Conservation (phyloP, 1,140 invertebrate species). For the Phymorhynchus buccinoides region DNA sequence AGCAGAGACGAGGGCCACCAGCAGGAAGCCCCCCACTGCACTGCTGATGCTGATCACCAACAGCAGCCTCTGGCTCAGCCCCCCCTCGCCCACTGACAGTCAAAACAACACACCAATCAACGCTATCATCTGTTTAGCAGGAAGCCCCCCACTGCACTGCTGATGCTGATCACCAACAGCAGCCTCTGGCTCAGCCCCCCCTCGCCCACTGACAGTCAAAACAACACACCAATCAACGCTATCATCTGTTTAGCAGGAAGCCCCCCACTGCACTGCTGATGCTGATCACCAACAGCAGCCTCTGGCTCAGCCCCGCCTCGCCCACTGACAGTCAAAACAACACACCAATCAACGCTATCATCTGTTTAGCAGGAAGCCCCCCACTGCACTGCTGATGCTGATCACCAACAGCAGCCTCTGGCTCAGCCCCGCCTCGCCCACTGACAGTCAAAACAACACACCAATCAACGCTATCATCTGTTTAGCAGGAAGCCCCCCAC, state of each 20-base stretch:
- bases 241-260: too few relatives aligned
- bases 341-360: too few relatives aligned
- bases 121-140: too few relatives aligned
- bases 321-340: too few relatives aligned
- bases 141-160: conserved; percentile 36
- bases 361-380: too few relatives aligned
- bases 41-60: conserved; percentile 27
- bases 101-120: too few relatives aligned
- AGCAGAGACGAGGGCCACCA: conserved; percentile 19
- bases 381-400: conserved; percentile 28
- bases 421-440: too few relatives aligned
- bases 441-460: too few relatives aligned
- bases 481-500: conserved; percentile 37
- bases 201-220: too few relatives aligned
- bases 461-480: too few relatives aligned
- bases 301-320: neutral
- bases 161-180: conserved; percentile 25
- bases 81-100: too few relatives aligned
- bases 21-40: conserved; percentile 34
- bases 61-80: neutral
- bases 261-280: conserved; percentile 34
- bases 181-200: neutral
- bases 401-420: conserved; percentile 2
- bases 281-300: neutral
- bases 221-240: too few relatives aligned